Evolutionary conservation across 2,888 invertebrate genomes (phyloP), one percentile per base, ranked within the genome.

Genomic region (Drosophila siamana): DNA sequence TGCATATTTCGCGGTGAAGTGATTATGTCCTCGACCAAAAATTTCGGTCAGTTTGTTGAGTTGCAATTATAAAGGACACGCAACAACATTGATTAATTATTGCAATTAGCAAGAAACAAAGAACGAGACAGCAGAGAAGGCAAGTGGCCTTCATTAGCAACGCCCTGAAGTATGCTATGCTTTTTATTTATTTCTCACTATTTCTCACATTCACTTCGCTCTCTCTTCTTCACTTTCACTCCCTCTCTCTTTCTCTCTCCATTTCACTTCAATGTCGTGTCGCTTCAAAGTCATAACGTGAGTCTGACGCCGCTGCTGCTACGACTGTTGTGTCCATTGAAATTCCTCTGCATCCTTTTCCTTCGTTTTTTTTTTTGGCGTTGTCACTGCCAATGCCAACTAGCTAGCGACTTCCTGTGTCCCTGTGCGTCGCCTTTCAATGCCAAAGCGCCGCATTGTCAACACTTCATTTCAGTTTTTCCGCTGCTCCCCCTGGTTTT

Each of bases 201-300:
- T 28, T 9, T 28, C 11, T 9, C 15, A 9, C 22, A n/a, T 33
- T 30, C 16, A 26, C 9, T 15, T 50, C 33, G 19, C 9, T 13
- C 5, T 8, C 13, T 9, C 11, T 2, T 4, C 22, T 13, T 6
- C 15, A 15, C 15, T 7, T 33, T 30, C 33, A 26, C 5, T 47
- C 13, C 19, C 2, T 8, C 15, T 51, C 8, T 15, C 26, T 6
- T 5, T n/a, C 2, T 22, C 9, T 47, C n/a, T 16, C 15, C n/a
- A 43, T 9, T 16, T n/a, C 16, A 43, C 13, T 67, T 78, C 74
- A 78, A 68, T 74, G 78, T 60, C 65, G 33, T 47, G 33, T 52
- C 63, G 55, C 77, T 74, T 81, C 75, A 72, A 67, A 76, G 82
- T 82, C 83, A 85, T 80, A 82, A 78, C 75, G 75, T 66, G 69